Percentiles rank a stretch among this genome's conserved stretches.
Conservation (phyloP, 2,888 invertebrate genomes). For the Leptopilina myrica region DNA sequence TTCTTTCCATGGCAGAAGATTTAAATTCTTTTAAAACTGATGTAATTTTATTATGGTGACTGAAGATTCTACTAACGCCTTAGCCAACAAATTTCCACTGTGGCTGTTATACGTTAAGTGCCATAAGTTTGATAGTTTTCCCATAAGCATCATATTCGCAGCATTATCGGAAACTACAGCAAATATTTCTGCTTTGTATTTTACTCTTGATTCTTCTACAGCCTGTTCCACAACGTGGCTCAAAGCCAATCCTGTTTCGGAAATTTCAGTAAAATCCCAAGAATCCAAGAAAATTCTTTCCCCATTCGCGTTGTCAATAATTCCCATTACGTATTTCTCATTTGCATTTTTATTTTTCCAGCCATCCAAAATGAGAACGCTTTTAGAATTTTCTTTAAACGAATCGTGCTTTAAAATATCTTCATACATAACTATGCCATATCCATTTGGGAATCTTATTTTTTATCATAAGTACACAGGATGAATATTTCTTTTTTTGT, state of each 20-base stretch:
- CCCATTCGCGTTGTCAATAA: not conserved
- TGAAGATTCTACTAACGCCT: not conserved
- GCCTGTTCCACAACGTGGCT: not conserved
- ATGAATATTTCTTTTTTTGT: too few relatives aligned
- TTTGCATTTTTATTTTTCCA: conserved; percentile 1
- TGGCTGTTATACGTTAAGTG: not conserved
- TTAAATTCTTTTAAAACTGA: not conserved
- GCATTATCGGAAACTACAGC: conserved; percentile 6
- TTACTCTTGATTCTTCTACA: not conserved
- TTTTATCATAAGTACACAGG: too few relatives aligned
- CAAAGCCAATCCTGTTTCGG: not conserved
- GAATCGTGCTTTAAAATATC: too few relatives aligned
- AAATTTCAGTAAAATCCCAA: not conserved
- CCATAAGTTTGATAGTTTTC: not conserved
- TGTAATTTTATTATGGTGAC: not conserved
- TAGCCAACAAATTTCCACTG: not conserved
- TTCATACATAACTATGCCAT: too few relatives aligned
- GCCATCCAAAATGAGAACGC: not conserved
- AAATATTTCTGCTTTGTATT: not conserved
- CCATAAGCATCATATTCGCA: not conserved
- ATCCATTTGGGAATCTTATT: too few relatives aligned
- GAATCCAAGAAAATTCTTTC: not conserved
- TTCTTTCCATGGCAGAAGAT: not conserved
- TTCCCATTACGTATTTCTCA: not conserved
- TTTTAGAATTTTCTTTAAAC: too few relatives aligned